Percentiles rank a stretch among this genome's conserved stretches.
These are phyloP conservation scores for Coracias cyanogaster DNA, from an alignment of 2,797 vertebrate species.

Conservation along the genomic window DNA sequence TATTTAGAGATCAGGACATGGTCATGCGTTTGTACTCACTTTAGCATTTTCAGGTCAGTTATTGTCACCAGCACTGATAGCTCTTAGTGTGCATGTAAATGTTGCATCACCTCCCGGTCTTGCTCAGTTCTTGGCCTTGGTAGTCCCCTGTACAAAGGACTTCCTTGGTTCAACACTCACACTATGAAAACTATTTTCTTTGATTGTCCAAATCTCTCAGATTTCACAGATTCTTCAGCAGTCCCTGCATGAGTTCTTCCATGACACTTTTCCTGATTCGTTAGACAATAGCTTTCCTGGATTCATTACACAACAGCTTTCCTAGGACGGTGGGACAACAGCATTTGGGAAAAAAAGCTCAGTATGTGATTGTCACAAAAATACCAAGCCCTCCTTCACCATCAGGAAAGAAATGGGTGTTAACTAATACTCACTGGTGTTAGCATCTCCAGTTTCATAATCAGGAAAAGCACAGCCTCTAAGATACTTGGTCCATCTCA, in stretches of 20 bases:
- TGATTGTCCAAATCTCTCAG: not conserved
- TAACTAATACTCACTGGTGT: not conserved
- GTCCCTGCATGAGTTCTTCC: not conserved
- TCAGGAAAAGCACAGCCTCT: not conserved
- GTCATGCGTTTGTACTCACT: not conserved
- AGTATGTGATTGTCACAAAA: not conserved
- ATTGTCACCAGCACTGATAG: not conserved
- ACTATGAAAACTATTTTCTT: not conserved
- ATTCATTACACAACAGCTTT: not conserved
- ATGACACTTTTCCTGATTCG: not conserved
- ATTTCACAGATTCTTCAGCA: not conserved
- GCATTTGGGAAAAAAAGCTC: not conserved
- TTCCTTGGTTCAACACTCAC: not conserved
- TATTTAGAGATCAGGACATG: not conserved
- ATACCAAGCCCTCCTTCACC: not conserved
- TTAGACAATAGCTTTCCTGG: not conserved
- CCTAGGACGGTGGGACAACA: not conserved
- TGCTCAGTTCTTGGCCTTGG: not conserved
- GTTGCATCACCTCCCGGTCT: not conserved
- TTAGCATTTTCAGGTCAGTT: not conserved
- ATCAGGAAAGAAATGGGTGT: not conserved
- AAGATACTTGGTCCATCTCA: fast-evolving
- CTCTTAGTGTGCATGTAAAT: not conserved
- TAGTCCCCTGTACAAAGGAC: not conserved
- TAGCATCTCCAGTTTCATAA: not conserved